Evolutionary conservation across 1,140 invertebrate species (phyloP), one percentile per base, ranked within the genome.

Genomic region (Drosophila pseudoobscura): DNA sequence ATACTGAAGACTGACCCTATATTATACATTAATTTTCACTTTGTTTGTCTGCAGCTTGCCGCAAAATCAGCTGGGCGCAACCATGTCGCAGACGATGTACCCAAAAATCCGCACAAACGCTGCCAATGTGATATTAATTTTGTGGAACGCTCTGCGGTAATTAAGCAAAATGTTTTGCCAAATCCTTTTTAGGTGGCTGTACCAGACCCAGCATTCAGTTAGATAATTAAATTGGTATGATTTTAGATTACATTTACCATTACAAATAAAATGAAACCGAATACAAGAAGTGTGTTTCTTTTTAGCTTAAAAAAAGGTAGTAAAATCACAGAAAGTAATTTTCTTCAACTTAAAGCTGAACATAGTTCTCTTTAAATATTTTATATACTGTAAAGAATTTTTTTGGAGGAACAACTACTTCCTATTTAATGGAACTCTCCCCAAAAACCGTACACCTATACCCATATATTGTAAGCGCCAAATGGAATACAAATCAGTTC

Each of bases 91-190:
- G 65, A 79, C 35, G 87, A 90, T 84, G 75, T 88, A 55, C 83
- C 83, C 60, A 79, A 79, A 63, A 90, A 90, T 68, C 63, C 72
- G 56, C 71, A 76, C 59, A 79, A 75, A 31, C 83, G 78, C 72
- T 85, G 75, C 61, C 75, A 88, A 80, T 82, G 82, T 76, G 75
- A 90, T 90, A 80, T 90, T 59, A 89, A 85, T 90, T 90, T 85
- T 74, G 83, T 85, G 89, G 79, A 69, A 62, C 52, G 72, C 79
- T 75, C 56, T 71, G 58, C 63, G 82, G 78, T 51, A 83, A 78
- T 63, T 70, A 56, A 56, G 22, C 22, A 31, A 29, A 22, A 56
- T 55, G 56, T 72, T 61, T 47, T 43, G 24, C 55, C 64, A 20
- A 17, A 60, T 17, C 13, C 15, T 15, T 15, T 15, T 15, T 15